Evolutionary conservation across 1,140 invertebrate genomes (phyloP), one percentile per base, ranked within the genome.

Genomic region (Zaprionus tsacasi): DNA sequence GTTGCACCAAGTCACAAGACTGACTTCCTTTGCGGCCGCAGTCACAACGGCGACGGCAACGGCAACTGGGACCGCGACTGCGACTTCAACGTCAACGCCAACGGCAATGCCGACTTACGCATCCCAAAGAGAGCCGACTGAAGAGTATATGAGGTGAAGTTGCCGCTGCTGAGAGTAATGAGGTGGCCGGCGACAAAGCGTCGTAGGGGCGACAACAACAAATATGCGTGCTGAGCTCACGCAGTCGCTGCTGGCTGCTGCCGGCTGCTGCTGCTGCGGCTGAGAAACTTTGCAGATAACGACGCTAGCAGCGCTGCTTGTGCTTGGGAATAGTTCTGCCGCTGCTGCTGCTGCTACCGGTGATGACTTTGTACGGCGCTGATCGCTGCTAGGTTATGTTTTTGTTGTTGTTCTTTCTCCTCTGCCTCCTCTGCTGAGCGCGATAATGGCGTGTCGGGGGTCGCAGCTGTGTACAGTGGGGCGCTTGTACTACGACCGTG

Each of bases 1-100:
- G 74, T 74, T 79, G 77, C 83, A 83, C 70, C 70, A 79, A 80
- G 78, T 87, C 81, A 83, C 77, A 88, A 87, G 77, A 86, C 67
- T 66, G 80, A 88, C 83, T 87, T 88, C 83, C 83, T 78, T 81
- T 81, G 54, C 71, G 48, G 25, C 65, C 50, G 69, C 59, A 15
- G 11, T 25, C 45, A 35, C 40, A 2, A 12, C 48, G 35, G 50
- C 40, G 25, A 52, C 7, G 11, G 15, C 45, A 66, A 43, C 58
- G 63, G 15, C 64, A 65, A 17, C 61, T 13, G 15, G 54, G 25
- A 35, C 38, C 6, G n/a, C 48, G 33, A 45, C 59, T 27, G 50
- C 40, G 21, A 52, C 58, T 7, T 40, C 57, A 10, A 13, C 58
- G 27, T 35, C 38, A 12, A 54, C 59, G 48, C 21, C 58, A 40